Conservation (phyloP, 2,797 vertebrate species). For the Gobionotothen gibberifrons region DNA sequence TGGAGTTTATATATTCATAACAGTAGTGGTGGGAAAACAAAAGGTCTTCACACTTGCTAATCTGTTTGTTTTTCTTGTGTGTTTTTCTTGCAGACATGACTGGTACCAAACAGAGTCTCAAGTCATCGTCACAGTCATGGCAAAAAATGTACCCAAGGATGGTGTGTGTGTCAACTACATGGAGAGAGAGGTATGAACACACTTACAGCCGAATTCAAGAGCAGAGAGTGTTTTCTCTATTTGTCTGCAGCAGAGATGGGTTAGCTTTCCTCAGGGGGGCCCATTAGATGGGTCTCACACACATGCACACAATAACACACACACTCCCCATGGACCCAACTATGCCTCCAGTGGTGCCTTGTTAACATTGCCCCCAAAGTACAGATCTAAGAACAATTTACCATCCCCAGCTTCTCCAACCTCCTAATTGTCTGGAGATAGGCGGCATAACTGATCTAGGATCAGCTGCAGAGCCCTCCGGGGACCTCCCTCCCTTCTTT, state of each 20-base stretch:
- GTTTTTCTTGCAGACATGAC: constrained; percentile 85
- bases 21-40: neutral
- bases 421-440: constrained; percentile 79
- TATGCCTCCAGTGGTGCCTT: constrained; percentile 82
- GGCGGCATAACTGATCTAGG: constrained; percentile 76
- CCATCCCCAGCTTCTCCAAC: constrained; percentile 76
- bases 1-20: constrained; percentile 1
- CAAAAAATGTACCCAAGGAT: constrained; percentile 91
- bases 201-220: constrained; percentile 28
- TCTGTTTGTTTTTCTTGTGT: neutral
- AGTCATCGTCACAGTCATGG: constrained; percentile 93
- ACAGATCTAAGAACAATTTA: constrained; percentile 83
- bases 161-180: constrained; percentile 87
- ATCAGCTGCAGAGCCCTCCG: constrained; percentile 66
- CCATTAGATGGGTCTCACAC: constrained; percentile 70
- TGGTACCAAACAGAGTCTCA: constrained; percentile 99
- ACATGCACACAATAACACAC: constrained; percentile 35
- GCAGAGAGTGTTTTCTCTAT: constrained; percentile 19
- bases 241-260: constrained; percentile 47
- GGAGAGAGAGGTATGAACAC: constrained; percentile 88
- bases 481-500: constrained; percentile 61
- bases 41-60: neutral
- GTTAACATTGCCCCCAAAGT: constrained; percentile 81
- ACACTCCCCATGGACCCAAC: constrained; percentile 68
- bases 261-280: constrained; percentile 75